Conservation (phyloP, 2,888 invertebrate genomes). For the Aromia moschata region DNA sequence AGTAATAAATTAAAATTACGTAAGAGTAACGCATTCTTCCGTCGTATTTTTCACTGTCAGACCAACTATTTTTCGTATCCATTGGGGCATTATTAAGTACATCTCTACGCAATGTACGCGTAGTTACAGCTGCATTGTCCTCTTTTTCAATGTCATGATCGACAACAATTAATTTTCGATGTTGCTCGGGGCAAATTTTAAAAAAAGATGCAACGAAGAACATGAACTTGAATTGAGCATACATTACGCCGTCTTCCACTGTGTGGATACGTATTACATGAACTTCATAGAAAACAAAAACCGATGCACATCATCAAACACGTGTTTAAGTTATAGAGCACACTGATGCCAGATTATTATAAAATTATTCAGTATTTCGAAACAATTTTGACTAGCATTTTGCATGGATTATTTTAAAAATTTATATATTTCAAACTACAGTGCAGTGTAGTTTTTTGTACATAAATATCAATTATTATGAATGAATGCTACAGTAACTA, state of each 20-base stretch:
- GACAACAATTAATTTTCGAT: slow-evolving; percentile 9
- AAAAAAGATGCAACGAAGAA: slow-evolving; percentile 22
- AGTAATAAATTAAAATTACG: slow-evolving; percentile 2
- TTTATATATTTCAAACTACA: too few species aligned
- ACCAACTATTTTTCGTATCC: neutral
- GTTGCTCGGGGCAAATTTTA: slow-evolving; percentile 5
- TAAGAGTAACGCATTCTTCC: slow-evolving; percentile 3
- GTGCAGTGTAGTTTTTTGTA: too few species aligned
- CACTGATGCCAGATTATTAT: too few species aligned
- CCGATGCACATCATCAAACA: too few species aligned
- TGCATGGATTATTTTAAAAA: too few species aligned
- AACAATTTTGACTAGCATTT: too few species aligned
- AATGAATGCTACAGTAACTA: too few species aligned
- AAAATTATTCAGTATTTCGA: too few species aligned
- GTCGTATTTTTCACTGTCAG: slow-evolving; percentile 11
- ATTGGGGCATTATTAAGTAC: neutral
- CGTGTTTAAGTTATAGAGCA: too few species aligned
- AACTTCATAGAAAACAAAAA: too few species aligned
- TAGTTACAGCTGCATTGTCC: slow-evolving; percentile 9
- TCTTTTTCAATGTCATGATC: slow-evolving; percentile 15
- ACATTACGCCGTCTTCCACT: slow-evolving; percentile 1
- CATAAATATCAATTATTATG: too few species aligned
- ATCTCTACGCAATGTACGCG: neutral
- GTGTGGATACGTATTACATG: too few species aligned
- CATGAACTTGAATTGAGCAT: slow-evolving; percentile 26